A percentile compares a stretch with the other conserved stretches of the same genome.
Evolutionary conservation across 2,888 invertebrate species (phyloP).

Genomic region (Salticus scenicus): DNA sequence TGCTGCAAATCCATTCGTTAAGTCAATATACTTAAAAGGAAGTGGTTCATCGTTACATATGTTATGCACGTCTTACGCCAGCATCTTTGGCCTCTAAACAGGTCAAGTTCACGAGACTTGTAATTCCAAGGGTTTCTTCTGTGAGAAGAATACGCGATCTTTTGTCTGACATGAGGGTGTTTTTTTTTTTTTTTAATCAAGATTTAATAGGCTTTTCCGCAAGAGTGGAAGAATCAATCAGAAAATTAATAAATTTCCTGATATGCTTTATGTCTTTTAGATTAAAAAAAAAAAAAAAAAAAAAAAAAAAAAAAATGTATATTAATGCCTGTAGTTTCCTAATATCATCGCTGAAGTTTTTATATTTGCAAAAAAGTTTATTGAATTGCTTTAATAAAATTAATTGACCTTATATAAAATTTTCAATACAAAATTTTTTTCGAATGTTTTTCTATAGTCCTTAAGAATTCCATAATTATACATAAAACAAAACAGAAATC

Average conservation of each 20-base stretch:
- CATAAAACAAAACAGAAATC: no score
- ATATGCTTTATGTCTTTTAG: no score
- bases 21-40: conserved; percentile 13
- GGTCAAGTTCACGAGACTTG: conserved; percentile 25
- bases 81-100: conserved; percentile 19
- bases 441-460: no score
- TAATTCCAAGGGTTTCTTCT: neutral
- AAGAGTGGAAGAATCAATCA: neutral
- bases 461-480: no score
- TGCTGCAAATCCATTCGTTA: neutral
- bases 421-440: no score
- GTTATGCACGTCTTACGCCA: conserved; percentile 2
- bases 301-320: no score
- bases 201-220: neutral
- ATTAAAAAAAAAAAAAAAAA: no score
- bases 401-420: no score
- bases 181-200: neutral
- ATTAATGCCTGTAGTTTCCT: no score
- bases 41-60: neutral
- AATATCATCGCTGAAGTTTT: no score
- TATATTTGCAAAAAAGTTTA: no score
- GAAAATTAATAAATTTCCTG: neutral
- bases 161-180: neutral
- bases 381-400: no score
- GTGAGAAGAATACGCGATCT: neutral